A percentile compares a stretch with the other conserved stretches of the same genome.
These are phyloP conservation scores for Chanos chanos DNA, from an alignment of 2,797 vertebrate genomes.

Conservation along the genomic window DNA sequence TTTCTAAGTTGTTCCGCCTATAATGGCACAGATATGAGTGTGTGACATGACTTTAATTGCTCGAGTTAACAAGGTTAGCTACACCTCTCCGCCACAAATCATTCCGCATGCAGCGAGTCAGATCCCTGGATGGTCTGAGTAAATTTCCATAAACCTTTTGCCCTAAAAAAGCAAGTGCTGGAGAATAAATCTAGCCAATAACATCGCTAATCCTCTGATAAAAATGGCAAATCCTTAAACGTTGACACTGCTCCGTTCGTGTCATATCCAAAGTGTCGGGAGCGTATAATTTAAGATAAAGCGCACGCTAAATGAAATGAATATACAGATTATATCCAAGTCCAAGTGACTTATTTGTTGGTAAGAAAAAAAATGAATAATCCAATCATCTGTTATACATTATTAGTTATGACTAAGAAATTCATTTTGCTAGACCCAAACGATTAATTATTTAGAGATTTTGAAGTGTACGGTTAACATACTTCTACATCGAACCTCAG, in stretches of 20 bases:
- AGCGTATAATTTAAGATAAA: conserved; percentile 12
- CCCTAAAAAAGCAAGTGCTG: conserved; percentile 55
- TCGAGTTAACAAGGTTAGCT: conserved; percentile 71
- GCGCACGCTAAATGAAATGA: too few relatives aligned
- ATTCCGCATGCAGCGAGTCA: conserved; percentile 55
- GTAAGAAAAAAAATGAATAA: too few relatives aligned
- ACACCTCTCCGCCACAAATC: conserved; percentile 56
- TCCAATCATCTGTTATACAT: too few relatives aligned
- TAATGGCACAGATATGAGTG: conserved; percentile 59
- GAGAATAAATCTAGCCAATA: conserved; percentile 66
- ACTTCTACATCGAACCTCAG: too few relatives aligned
- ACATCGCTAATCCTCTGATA: conserved; percentile 60
- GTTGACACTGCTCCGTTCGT: not conserved
- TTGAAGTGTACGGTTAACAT: too few relatives aligned
- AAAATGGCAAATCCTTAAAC: conserved; percentile 46
- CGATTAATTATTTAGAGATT: too few relatives aligned
- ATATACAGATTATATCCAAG: too few relatives aligned
- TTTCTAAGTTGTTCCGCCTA: conserved; percentile 39
- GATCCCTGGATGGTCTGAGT: conserved; percentile 58
- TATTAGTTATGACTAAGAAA: too few relatives aligned
- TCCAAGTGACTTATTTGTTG: too few relatives aligned
- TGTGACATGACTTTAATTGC: conserved; percentile 73
- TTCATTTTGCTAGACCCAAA: too few relatives aligned
- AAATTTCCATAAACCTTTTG: conserved; percentile 62
- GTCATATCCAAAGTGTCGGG: conserved; percentile 9